A percentile compares a stretch with the other conserved stretches of the same genome.
Evolutionary conservation across 2,113 vertebrate species (phyloP).

Genomic region (Eulemur macaco): DNA sequence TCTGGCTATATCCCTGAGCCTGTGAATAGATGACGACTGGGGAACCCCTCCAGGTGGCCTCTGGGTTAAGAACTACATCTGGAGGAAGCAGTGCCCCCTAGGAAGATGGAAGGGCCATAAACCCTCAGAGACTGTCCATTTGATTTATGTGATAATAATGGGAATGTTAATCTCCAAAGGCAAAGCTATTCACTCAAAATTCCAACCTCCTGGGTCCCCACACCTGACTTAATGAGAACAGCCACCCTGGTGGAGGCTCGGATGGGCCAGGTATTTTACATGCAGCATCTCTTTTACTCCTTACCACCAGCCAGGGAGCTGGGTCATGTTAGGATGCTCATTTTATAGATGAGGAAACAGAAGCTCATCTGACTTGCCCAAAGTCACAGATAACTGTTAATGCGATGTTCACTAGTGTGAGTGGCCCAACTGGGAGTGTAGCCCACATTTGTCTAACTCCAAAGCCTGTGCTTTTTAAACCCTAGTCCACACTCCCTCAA

Average conservation of each 20-base stretch:
- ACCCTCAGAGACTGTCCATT: constrained; percentile 65
- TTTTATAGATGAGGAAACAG: neutral
- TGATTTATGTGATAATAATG: constrained; percentile 72
- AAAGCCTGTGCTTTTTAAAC: neutral
- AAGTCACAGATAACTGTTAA: neutral
- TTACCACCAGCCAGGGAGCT: neutral
- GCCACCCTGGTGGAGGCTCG: neutral
- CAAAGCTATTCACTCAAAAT: constrained; percentile 63
- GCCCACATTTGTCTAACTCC: neutral
- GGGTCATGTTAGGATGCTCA: neutral
- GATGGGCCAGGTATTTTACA: accelerated
- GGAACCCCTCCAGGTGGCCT: constrained; percentile 59
- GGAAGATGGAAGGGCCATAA: constrained; percentile 63
- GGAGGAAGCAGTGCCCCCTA: constrained; percentile 49
- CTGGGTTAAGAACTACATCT: constrained; percentile 54
- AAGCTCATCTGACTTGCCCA: neutral
- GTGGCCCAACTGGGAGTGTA: neutral
- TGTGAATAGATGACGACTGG: constrained; percentile 19
- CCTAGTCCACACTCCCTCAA: neutral
- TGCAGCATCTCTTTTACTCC: neutral
- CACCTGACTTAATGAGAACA: constrained; percentile 49
- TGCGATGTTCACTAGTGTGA: neutral
- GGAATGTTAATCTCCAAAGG: constrained; percentile 66
- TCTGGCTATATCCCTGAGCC: neutral
- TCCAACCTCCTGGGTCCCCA: constrained; percentile 41